Conservation (phyloP, 2,888 invertebrate genomes). For the Theretra japonica region DNA sequence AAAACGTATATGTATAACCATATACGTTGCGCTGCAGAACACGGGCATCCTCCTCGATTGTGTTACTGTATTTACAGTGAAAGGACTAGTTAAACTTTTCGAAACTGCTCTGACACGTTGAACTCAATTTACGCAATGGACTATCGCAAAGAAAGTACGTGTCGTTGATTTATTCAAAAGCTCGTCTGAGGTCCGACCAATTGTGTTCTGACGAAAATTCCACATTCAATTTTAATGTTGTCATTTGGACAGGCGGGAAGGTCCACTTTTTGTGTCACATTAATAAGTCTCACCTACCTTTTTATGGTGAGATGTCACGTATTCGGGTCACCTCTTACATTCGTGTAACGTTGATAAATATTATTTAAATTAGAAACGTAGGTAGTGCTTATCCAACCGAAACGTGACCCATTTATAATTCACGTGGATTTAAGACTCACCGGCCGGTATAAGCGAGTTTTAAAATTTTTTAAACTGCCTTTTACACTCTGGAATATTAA, state of each 20-base stretch:
- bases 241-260: constrained; percentile 69
- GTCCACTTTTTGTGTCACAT: constrained; percentile 74
- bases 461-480: constrained; percentile 33
- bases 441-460: constrained; percentile 36
- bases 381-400: constrained; percentile 46
- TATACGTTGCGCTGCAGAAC: too few relatives aligned
- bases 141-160: background rate
- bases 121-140: background rate
- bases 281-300: constrained; percentile 71
- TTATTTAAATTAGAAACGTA: constrained; percentile 53
- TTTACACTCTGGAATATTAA: constrained; percentile 35
- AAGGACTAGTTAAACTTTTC: background rate
- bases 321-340: constrained; percentile 60
- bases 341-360: constrained; percentile 58
- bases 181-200: constrained; percentile 49
- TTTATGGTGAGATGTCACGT: constrained; percentile 61
- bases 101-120: background rate
- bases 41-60: too few relatives aligned
- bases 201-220: constrained; percentile 49
- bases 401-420: constrained; percentile 52
- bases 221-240: constrained; percentile 65
- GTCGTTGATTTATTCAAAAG: background rate
- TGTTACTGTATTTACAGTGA: background rate
- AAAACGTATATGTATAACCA: too few relatives aligned
- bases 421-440: constrained; percentile 47